Percentiles rank a stretch among this genome's conserved stretches.
Conservation (phyloP, 2,888 invertebrate genomes). For the Rapana venosa region DNA sequence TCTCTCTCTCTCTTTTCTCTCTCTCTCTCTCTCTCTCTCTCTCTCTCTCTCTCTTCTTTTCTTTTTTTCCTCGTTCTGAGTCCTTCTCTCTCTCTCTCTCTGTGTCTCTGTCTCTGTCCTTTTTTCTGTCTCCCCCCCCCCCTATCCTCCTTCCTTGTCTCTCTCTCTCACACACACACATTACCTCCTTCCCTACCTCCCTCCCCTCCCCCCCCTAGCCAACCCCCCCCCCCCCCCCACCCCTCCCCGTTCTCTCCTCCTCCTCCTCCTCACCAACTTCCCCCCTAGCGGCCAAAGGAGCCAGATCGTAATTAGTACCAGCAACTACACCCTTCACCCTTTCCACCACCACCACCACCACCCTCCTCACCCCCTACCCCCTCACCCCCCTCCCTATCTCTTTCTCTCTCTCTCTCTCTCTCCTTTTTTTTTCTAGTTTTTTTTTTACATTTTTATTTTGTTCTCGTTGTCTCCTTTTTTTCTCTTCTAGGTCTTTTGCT, state of each 20-base stretch:
- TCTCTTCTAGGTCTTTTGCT: neutral
- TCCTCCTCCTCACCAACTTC: neutral
- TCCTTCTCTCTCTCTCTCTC: neutral
- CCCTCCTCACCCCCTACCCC: too few species aligned
- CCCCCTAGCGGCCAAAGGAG: neutral
- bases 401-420: too few species aligned
- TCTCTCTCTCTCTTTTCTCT: neutral
- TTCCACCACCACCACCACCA: neutral
- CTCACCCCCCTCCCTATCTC: neutral
- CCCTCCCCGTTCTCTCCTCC: neutral
- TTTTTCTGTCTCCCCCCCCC: neutral
- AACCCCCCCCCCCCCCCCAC: neutral
- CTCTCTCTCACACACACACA: neutral
- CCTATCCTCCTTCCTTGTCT: neutral
- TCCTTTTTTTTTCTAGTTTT: neutral
- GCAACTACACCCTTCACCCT: neutral
- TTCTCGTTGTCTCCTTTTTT: neutral
- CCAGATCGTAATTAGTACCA: conserved; percentile 3
- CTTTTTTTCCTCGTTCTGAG: neutral
- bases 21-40: neutral
- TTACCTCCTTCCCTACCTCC: neutral
- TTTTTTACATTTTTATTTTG: neutral
- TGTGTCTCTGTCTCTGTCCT: neutral
- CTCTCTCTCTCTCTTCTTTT: neutral
- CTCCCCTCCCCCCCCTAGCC: neutral